phyloP scores from a whole-genome alignment of 2,113 vertebrate genomes.

The Peromyscus polionotus region DNA sequence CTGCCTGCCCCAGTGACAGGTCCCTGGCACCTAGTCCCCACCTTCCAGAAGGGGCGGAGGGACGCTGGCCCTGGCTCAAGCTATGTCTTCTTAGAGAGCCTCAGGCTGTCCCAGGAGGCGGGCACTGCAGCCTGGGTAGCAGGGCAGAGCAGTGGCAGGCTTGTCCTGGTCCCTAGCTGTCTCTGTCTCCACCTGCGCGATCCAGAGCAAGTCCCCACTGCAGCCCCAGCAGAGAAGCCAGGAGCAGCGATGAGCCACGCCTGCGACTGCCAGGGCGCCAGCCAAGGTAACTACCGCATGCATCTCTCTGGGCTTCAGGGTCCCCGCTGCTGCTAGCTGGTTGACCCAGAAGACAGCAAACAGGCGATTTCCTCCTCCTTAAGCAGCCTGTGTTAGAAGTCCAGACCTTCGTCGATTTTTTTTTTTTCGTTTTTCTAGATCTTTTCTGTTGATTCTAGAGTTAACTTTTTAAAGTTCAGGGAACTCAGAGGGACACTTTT shows the following conservation, averaged over 20 bases:
- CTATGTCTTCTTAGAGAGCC: neutral
- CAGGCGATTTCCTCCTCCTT: neutral
- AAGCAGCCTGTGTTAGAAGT: neutral
- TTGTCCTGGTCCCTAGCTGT: neutral
- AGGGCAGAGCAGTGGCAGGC: neutral
- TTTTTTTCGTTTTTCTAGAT: neutral
- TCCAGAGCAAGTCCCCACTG: neutral
- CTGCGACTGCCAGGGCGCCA: neutral
- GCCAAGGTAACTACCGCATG: neutral
- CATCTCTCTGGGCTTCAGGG: neutral
- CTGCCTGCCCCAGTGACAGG: neutral
- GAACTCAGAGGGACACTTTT: neutral
- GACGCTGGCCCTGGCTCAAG: slow-evolving; percentile 7
- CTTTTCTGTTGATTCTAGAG: neutral
- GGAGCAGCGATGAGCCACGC: neutral
- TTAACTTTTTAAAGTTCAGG: neutral
- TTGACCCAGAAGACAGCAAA: neutral
- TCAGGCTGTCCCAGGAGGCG: neutral
- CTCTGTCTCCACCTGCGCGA: neutral
- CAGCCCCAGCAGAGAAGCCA: neutral
- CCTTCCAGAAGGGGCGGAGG: neutral
- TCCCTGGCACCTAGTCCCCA: neutral
- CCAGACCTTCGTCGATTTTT: neutral
- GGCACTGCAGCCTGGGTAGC: neutral
- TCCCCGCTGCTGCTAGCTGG: neutral